Base-by-base conservation (phyloP, 2,113 vertebrate species). In the Malaclemys terrapin region DNA sequence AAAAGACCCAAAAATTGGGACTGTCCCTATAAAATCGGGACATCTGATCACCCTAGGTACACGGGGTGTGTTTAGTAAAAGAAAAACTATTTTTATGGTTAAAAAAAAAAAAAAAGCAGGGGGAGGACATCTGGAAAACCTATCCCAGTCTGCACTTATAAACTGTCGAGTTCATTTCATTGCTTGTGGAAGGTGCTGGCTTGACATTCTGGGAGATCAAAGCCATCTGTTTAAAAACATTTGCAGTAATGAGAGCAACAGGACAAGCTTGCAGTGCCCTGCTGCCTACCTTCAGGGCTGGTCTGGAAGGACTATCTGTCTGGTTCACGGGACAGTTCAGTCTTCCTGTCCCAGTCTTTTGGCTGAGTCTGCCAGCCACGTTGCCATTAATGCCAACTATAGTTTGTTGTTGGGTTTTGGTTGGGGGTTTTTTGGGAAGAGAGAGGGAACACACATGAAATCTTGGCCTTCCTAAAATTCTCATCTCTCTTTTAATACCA, bases 1-100 rank as follows among this genome's bases (percentile, higher is more conserved):
- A 42, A 42, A 42, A 42, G 42, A 42, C 42, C 42, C 42, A 42
- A 42, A 42, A 42, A 42, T 42, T 42, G 42, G 42, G 42, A 42
- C 42, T 42, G 42, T 42, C 42, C 42, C 42, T 42, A 42, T 42
- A 42, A 42, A 42, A 4, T 42, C 4, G 4, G 42, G 42, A 42
- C 42, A 42, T 42, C 42, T 42, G 42, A 4, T 42, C 42, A 42
- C 42, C 42, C 42, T 42, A 42, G 35, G n/a, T 2, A 3, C 1
- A 0, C 16, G 5, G 45, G 20, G 5, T 0, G 1, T 25, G 24
- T 2, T 53, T 54, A 84, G 80, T 49, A 92, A 57, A 29, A 42
- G 50, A 57, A 17, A 59, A 83, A 7, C 1, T n/a, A 14, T 19
- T 12, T 6, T 72, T 42, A 72, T 27, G 29, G 25, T 0, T 54